Evolutionary conservation across 2,888 invertebrate genomes (phyloP), one percentile per base, ranked within the genome.

Genomic region (Poecilobothrus nobilitatus): DNA sequence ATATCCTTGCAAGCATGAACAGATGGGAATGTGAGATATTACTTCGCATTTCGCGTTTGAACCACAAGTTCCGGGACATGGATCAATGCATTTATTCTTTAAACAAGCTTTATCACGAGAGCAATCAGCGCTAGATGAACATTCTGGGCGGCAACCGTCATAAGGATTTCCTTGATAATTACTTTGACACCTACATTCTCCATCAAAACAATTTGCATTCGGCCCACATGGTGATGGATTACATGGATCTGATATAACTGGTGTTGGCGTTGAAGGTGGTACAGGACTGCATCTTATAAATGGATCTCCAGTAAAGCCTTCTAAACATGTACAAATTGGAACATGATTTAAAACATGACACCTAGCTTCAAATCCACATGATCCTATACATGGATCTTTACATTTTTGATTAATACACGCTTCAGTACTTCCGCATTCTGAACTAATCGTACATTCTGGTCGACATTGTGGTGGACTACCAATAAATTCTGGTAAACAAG

Each of bases 381-480:
- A 91, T 12, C 92, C 91, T 18, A 89, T 88, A 73, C 93, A 94
- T 34, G 93, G 93, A 82, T 93, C 91, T 77, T 87, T 85, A 79
- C 94, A 94, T 80, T 87, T 90, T 77, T 90, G 89, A 76, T 90
- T 88, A 62, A 92, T 88, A 75, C 92, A 91, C 12, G 91, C 91
- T 70, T 89, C 83, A 67, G 89, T 88, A 71, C 89, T 89, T 66
- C 89, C 87, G 76, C 93, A 93, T 79, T 92, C 92, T 0, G 91
- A 89, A 77, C 89, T 91, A 7, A 91, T 83, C 1, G 89, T 87
- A 78, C 92, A 92, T 81, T 92, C 91, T 1, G 92, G 92, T 71
- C 91, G 85, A 76, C 92, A 92, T 68, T 86, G 87, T 2, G 92
- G 92, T 68, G 91, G 92, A 22, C 87, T 85, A n/a, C 93, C 93